Evolutionary conservation across 2,797 vertebrate genomes (phyloP).

Genomic region (Scyliorhinus canicula): DNA sequence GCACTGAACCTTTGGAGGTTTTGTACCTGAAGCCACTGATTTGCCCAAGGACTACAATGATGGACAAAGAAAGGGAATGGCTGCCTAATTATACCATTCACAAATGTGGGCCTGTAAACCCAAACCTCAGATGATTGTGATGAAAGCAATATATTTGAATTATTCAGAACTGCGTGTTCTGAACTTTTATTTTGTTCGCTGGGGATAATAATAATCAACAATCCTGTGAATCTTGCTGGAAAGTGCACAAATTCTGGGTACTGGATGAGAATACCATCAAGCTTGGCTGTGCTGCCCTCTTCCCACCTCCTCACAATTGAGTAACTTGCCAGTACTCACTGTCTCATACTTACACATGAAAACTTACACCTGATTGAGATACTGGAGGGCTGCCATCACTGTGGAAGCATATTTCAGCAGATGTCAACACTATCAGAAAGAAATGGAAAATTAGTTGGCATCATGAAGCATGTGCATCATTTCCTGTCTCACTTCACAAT

Average conservation of each 20-base stretch:
- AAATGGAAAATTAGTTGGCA: background rate
- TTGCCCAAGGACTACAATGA: background rate
- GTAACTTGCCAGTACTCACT: background rate
- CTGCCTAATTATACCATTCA: background rate
- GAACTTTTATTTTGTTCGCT: background rate
- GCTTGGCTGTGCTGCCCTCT: background rate
- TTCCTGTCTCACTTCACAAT: constrained; percentile 21
- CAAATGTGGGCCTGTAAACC: background rate
- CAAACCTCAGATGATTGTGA: background rate
- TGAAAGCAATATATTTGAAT: background rate
- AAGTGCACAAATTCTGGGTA: background rate
- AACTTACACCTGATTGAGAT: constrained; percentile 4
- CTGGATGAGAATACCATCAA: background rate
- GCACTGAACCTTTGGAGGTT: background rate
- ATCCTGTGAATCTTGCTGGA: background rate
- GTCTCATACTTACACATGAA: background rate
- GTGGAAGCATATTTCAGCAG: constrained; percentile 5
- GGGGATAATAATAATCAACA: background rate
- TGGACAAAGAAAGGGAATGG: background rate
- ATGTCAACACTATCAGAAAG: background rate
- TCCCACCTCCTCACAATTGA: background rate
- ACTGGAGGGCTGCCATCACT: constrained; percentile 27
- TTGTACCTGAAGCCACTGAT: background rate
- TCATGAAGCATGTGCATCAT: constrained; percentile 22
- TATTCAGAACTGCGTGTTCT: background rate